Conservation (phyloP, 2,888 invertebrate genomes). For the Tenodera sinensis region DNA sequence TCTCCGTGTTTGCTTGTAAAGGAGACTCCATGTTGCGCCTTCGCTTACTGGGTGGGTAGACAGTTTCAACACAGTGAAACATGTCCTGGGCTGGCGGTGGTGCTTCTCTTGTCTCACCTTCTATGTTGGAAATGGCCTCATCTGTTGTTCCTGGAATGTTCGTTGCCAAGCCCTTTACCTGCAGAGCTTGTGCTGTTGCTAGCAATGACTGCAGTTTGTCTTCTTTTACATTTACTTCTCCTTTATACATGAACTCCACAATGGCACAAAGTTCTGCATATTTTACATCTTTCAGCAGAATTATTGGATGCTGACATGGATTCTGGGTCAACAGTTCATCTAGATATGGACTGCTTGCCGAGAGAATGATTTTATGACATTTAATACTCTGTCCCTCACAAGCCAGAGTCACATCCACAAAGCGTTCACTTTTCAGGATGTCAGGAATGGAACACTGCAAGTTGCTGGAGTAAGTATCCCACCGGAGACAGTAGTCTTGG, state of each 20-base stretch:
- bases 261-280: constrained; percentile 50
- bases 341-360: constrained; percentile 81
- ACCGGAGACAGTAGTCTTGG: constrained; percentile 57
- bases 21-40: not conserved
- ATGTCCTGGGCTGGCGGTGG: not conserved
- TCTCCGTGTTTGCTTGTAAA: not conserved
- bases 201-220: constrained; percentile 47
- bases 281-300: constrained; percentile 49
- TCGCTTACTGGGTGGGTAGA: not conserved
- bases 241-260: constrained; percentile 53
- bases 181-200: constrained; percentile 47
- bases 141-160: not conserved
- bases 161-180: constrained; percentile 36
- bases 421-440: constrained; percentile 71
- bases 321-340: constrained; percentile 76
- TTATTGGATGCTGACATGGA: constrained; percentile 80
- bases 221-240: constrained; percentile 51
- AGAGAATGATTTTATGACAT: constrained; percentile 82
- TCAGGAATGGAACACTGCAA: constrained; percentile 74
- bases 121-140: not conserved
- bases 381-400: constrained; percentile 82
- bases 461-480: constrained; percentile 80
- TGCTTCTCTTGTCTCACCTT: not conserved
- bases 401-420: constrained; percentile 84
- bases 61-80: not conserved